A percentile compares a stretch with the other conserved stretches of the same genome.
Conservation (phyloP, 2,113 vertebrate genomes). For the Hippocampus zosterae region DNA sequence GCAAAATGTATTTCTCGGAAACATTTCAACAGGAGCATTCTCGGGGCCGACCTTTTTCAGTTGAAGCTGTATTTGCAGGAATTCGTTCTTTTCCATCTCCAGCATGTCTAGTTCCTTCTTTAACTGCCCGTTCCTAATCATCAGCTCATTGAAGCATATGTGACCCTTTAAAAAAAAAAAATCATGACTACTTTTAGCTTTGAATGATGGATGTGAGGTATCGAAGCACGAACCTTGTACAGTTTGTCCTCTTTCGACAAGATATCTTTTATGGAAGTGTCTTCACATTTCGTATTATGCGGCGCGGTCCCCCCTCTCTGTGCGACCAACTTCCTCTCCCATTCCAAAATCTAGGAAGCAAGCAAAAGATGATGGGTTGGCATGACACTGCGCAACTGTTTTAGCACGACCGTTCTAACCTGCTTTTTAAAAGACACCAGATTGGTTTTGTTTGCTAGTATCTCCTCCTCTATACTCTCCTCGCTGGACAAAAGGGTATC, state of each 20-base stretch:
- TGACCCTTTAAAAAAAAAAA: neutral
- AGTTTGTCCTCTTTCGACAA: conserved; percentile 17
- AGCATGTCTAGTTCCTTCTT: conserved; percentile 27
- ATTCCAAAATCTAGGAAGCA: conserved; percentile 29
- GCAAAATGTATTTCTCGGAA: neutral
- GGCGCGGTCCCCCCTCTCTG: conserved; percentile 1
- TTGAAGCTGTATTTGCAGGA: conserved; percentile 6
- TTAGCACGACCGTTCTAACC: conserved; percentile 1
- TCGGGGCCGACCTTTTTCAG: conserved; percentile 6
- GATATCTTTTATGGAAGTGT: conserved; percentile 1
- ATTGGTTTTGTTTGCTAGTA: conserved; percentile 9
- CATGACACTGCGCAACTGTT: neutral
- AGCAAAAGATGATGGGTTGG: neutral
- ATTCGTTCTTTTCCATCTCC: conserved; percentile 20
- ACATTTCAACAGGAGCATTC: neutral
- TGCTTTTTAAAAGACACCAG: conserved; percentile 15
- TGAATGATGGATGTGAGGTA: neutral
- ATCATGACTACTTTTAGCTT: neutral
- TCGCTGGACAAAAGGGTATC: conserved; percentile 4
- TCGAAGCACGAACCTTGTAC: conserved; percentile 17
- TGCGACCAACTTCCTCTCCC: conserved; percentile 21
- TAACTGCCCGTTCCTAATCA: conserved; percentile 28
- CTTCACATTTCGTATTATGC: conserved; percentile 3
- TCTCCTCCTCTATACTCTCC: conserved; percentile 14
- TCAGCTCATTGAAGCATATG: conserved; percentile 17